Base-by-base conservation (phyloP, 2,797 vertebrate genomes). In the Tapera naevia region DNA sequence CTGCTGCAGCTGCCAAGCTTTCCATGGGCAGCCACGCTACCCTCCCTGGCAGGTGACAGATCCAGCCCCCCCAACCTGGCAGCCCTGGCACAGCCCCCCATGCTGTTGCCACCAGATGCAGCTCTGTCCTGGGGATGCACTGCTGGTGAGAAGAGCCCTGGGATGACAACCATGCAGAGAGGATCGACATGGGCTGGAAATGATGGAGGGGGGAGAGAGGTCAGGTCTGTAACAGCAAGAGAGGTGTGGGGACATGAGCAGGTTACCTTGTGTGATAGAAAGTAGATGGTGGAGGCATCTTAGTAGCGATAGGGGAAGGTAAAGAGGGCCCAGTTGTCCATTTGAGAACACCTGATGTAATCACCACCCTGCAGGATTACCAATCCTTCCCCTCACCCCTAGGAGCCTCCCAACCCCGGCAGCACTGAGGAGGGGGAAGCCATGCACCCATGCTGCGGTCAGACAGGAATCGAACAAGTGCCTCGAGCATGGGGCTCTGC, bases 1-100 rank as follows among this genome's bases (percentile, higher is more conserved):
- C 13, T 28, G 41, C 53, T 3, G 23, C 1, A 3, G 79, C 48
- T 85, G 70, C 71, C 87, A 11, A 19, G n/a, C 27, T 30, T 27
- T 30, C 33, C 0, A 1, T 6, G 5, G 2, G 1, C 28, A 9
- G 51, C 39, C 69, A 7, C 1, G 1, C 57, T 4, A 33, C 9
- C 51, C 51, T 30, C 43, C 61, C 30, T 16, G 39, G 10, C 10
- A n/a, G n/a, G n/a, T n/a, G n/a, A n/a, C n/a, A n/a, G 46, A 64
- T n/a, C 61, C 65, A 21, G 30, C 50, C 60, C 61, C 13, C 41
- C 41, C 5, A 0, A 5, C 7, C 41, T 4, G 4, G 16, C 13
- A 25, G 51, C 37, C 37, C 45, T 32, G 2, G 39, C 19, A 3
- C 3, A 2, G 33, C 4, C 14, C 45, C 32, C 66, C 4, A 1